These are phyloP conservation scores for Noturus placidus DNA, from an alignment of 2,113 vertebrate genomes.

Conservation along the genomic window DNA sequence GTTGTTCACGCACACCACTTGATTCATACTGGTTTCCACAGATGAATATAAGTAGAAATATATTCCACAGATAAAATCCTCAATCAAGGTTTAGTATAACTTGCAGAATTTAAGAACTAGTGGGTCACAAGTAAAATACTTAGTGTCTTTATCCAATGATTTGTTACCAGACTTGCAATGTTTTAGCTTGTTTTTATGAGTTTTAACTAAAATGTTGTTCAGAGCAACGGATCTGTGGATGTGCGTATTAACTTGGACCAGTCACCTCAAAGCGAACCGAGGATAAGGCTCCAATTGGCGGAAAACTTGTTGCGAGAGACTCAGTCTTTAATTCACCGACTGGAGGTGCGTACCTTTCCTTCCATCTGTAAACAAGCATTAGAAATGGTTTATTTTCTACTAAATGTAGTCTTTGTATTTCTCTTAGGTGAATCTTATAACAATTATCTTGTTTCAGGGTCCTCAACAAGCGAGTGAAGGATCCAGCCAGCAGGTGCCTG, in stretches of 20 bases:
- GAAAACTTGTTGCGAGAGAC: slow-evolving; percentile 87
- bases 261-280: slow-evolving; percentile 81
- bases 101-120: background rate
- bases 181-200: background rate
- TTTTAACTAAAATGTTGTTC: background rate
- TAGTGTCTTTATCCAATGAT: background rate
- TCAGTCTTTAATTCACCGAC: slow-evolving; percentile 77
- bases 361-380: background rate
- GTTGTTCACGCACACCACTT: background rate
- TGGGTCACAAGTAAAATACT: background rate
- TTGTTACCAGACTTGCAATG: background rate
- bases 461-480: slow-evolving; percentile 51
- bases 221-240: slow-evolving; percentile 83
- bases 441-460: slow-evolving; percentile 54
- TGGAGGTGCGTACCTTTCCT: slow-evolving; percentile 75
- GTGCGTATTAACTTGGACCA: slow-evolving; percentile 90
- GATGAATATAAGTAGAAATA: no score
- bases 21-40: background rate
- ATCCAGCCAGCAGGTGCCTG: slow-evolving; percentile 60
- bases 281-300: slow-evolving; percentile 84
- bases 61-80: no score
- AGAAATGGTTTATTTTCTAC: background rate
- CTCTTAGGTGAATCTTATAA: background rate
- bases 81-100: background rate
- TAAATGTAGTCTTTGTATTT: background rate